phyloP scores from a whole-genome alignment of 2,113 vertebrate species.

The Phasianus colchicus region DNA sequence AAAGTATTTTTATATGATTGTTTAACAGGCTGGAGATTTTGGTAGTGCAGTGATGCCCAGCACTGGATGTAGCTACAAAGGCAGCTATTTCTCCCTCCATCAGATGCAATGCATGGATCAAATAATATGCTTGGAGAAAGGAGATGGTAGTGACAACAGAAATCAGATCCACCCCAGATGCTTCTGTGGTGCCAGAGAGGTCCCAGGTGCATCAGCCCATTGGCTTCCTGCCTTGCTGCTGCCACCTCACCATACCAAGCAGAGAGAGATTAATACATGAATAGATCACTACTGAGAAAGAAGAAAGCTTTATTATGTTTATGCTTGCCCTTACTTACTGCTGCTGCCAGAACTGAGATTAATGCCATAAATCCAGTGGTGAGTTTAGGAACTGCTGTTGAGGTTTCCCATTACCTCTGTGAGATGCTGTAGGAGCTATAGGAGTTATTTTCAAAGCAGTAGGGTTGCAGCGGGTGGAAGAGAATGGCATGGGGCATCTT shows the following conservation, averaged over 20 bases:
- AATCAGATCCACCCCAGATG: background rate
- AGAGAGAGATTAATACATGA: too few relatives aligned
- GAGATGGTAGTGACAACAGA: background rate
- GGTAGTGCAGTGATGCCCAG: background rate
- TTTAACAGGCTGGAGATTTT: background rate
- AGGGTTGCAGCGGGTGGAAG: background rate
- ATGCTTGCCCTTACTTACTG: background rate
- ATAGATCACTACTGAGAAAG: background rate
- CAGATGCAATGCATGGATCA: background rate
- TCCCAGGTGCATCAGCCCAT: accelerated
- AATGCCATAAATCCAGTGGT: background rate
- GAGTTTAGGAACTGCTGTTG: background rate
- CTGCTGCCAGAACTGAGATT: background rate
- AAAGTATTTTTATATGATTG: background rate
- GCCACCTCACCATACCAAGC: accelerated
- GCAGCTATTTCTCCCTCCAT: too few relatives aligned
- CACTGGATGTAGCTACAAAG: background rate
- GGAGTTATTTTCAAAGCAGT: background rate
- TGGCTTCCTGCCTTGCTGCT: accelerated
- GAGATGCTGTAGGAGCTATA: background rate
- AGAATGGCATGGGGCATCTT: background rate
- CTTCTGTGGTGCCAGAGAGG: background rate
- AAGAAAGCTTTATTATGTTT: background rate
- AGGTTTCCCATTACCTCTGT: background rate
- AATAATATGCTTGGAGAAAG: background rate